Conservation (phyloP, 2,888 invertebrate species). For the Cristatella mucedo region DNA sequence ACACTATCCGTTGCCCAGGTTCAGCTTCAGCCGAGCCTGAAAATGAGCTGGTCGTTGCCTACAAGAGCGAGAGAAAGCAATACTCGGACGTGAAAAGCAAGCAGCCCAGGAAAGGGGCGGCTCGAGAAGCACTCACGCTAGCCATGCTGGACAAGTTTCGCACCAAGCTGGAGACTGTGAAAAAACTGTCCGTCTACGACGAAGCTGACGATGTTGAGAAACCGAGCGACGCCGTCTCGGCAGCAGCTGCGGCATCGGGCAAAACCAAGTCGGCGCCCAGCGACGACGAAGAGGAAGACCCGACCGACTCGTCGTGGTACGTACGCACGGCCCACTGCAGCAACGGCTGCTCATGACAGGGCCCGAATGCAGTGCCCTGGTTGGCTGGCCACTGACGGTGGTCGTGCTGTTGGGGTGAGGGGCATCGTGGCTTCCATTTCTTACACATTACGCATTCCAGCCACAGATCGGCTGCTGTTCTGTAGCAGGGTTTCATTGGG, state of each 20-base stretch:
- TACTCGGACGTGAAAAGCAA: slow-evolving; percentile 23
- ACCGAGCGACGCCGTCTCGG: slow-evolving; percentile 32
- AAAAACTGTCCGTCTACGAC: slow-evolving; percentile 23
- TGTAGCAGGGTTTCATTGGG: no score
- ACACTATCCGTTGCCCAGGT: no score
- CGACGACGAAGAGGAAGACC: slow-evolving; percentile 30
- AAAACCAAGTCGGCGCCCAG: slow-evolving; percentile 27
- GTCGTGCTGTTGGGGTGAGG: no score
- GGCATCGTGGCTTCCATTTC: no score
- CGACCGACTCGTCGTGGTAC: slow-evolving; percentile 27
- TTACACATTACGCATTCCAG: no score
- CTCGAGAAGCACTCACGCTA: slow-evolving; percentile 48
- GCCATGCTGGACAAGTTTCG: slow-evolving; percentile 66
- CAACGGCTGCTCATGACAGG: no score
- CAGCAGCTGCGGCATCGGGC: slow-evolving; percentile 35
- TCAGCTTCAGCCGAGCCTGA: no score
- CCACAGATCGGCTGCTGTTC: no score
- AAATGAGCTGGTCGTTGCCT: slow-evolving; percentile 20
- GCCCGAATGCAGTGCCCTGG: no score
- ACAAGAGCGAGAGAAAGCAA: slow-evolving; percentile 25
- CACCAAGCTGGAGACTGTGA: slow-evolving; percentile 54
- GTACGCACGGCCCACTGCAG: slow-evolving; percentile 2
- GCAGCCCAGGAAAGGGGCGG: slow-evolving; percentile 23
- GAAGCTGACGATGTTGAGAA: slow-evolving; percentile 41
- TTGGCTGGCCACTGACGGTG: no score